A percentile compares a stretch with the other conserved stretches of the same genome.
Evolutionary conservation across 2,797 vertebrate genomes (phyloP).

Genomic region (Hapalemur alaotrensis): DNA sequence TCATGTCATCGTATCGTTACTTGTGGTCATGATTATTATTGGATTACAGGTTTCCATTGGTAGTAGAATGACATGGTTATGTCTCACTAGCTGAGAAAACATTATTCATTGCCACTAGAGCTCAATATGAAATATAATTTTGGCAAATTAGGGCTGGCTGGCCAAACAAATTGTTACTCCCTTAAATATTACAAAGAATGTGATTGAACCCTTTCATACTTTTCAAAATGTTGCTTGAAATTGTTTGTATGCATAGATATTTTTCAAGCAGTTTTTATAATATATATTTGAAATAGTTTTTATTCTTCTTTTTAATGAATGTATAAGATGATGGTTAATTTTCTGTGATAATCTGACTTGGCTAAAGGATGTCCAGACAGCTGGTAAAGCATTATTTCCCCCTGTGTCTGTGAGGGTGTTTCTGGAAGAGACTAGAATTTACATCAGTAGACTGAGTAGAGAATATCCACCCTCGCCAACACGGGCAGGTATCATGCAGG

Average conservation of each 20-base stretch:
- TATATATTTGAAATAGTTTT: conserved; percentile 4
- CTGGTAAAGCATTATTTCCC: background rate
- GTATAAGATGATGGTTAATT: background rate
- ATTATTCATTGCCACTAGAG: background rate
- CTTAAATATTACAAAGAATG: conserved; percentile 12
- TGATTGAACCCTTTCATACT: background rate
- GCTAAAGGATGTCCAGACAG: background rate
- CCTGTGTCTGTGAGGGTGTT: background rate
- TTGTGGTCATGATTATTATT: conserved; percentile 15
- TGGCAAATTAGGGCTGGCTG: background rate
- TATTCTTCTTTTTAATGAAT: background rate
- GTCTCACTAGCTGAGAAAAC: background rate
- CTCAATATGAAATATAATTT: conserved; percentile 32
- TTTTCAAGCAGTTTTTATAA: conserved; percentile 5
- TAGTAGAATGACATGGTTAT: conserved; percentile 5
- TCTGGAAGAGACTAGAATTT: background rate
- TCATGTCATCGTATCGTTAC: background rate
- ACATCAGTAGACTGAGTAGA: background rate
- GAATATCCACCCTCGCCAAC: background rate
- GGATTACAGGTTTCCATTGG: background rate
- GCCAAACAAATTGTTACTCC: background rate
- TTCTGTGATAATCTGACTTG: background rate
- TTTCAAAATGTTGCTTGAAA: background rate
- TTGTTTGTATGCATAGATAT: background rate
- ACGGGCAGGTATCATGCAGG: background rate